A percentile compares a stretch with the other conserved stretches of the same genome.
Conservation (phyloP, 2,113 vertebrate genomes). For the Dipodomys stephensi region DNA sequence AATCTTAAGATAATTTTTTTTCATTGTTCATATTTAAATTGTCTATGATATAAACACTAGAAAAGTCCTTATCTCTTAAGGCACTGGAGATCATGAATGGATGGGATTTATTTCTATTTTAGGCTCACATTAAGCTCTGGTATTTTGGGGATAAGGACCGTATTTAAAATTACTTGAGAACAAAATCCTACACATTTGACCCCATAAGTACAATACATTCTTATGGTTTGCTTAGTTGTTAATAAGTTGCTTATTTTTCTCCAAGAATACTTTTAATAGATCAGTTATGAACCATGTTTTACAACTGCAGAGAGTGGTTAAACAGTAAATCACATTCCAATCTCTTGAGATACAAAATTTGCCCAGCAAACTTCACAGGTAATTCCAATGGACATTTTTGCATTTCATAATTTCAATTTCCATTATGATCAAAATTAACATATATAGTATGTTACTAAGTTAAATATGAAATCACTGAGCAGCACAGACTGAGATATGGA, state of each 20-base stretch:
- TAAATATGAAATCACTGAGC: background rate
- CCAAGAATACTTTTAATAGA: background rate
- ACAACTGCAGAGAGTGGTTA: background rate
- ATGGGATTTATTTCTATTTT: background rate
- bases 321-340: background rate
- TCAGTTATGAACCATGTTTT: background rate
- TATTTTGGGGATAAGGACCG: background rate
- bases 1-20: constrained; percentile 3
- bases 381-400: background rate
- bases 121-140: background rate
- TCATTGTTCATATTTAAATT: background rate
- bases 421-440: background rate
- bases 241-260: background rate
- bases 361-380: background rate
- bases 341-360: background rate
- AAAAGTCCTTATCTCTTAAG: background rate
- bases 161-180: background rate
- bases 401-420: background rate
- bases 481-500: background rate
- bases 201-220: background rate
- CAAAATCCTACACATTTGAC: background rate
- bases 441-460: constrained; percentile 10
- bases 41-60: background rate
- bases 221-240: background rate
- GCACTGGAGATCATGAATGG: background rate